Percentiles rank a stretch among this genome's conserved stretches.
Evolutionary conservation across 2,113 vertebrate species (phyloP).

Genomic region (Symphodus melops): DNA sequence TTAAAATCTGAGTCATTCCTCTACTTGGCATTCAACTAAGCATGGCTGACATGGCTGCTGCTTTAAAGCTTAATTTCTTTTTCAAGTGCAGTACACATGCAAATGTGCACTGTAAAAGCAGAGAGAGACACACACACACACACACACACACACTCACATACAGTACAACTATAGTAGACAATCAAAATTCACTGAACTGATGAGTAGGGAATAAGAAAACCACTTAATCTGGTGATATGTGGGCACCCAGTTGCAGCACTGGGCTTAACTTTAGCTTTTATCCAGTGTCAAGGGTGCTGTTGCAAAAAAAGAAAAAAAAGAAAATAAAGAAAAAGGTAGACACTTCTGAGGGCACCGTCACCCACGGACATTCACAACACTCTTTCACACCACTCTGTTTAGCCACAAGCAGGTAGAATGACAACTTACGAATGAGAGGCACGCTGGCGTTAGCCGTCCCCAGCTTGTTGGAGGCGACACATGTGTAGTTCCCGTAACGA

Average conservation of each 20-base stretch:
- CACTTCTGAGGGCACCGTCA: slow-evolving; percentile 1
- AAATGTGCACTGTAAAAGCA: slow-evolving; percentile 46
- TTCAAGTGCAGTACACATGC: slow-evolving; percentile 32
- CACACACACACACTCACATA: background rate
- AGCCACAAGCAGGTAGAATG: slow-evolving; percentile 56
- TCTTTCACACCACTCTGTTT: slow-evolving; percentile 47
- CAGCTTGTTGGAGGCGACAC: slow-evolving; percentile 95
- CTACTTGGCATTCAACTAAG: slow-evolving; percentile 47
- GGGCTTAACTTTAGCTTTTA: slow-evolving; percentile 13
- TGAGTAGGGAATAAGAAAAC: slow-evolving; percentile 26
- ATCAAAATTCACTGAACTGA: slow-evolving; percentile 24
- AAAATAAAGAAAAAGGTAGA: too few species aligned
- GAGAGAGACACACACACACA: slow-evolving; percentile 25
- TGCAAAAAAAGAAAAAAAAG: slow-evolving; percentile 1
- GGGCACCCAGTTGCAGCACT: slow-evolving; percentile 8
- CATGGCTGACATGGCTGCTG: slow-evolving; percentile 36
- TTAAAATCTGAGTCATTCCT: slow-evolving; percentile 39
- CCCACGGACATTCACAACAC: slow-evolving; percentile 38
- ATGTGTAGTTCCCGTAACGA: slow-evolving; percentile 99
- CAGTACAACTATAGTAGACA: slow-evolving; percentile 19
- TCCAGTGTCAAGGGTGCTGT: background rate
- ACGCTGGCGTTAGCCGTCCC: slow-evolving; percentile 95
- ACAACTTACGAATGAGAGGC: slow-evolving; percentile 97
- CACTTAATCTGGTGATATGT: slow-evolving; percentile 17
- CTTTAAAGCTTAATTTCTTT: slow-evolving; percentile 28